phyloP scores from a whole-genome alignment of 1,140 invertebrate species.

The Calliphora vicina region DNA sequence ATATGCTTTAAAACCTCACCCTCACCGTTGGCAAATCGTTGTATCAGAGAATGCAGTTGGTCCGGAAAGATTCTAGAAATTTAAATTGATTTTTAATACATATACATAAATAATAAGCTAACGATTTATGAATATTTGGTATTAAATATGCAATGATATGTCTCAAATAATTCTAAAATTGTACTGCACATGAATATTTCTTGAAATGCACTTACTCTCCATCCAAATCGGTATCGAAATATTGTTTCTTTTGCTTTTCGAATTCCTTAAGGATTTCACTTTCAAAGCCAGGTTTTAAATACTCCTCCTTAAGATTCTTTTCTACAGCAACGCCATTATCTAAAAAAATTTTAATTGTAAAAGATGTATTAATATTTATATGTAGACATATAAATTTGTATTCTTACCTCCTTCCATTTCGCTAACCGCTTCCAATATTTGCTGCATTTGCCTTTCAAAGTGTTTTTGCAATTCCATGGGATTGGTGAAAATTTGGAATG shows the following conservation, averaged over 20 bases:
- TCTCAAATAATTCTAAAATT: too few species aligned
- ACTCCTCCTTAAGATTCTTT: conserved; percentile 55
- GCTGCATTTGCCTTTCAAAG: conserved; percentile 64
- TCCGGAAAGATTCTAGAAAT: conserved; percentile 56
- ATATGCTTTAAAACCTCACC: conserved; percentile 37
- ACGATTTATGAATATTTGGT: too few species aligned
- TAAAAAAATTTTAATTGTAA: too few species aligned
- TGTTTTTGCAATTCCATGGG: conserved; percentile 65
- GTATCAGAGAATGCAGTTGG: conserved; percentile 57
- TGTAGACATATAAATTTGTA: neutral
- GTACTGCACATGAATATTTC: too few species aligned
- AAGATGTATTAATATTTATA: neutral
- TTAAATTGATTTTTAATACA: too few species aligned
- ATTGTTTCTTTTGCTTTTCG: conserved; percentile 46
- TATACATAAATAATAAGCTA: too few species aligned
- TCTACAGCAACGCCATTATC: conserved; percentile 43
- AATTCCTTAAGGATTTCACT: conserved; percentile 55
- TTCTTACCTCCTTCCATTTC: conserved; percentile 51
- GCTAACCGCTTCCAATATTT: conserved; percentile 57
- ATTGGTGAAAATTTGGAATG: conserved; percentile 63
- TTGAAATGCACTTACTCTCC: conserved; percentile 57
- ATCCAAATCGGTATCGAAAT: conserved; percentile 59
- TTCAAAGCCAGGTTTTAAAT: conserved; percentile 59
- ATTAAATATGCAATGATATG: too few species aligned
- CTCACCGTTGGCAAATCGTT: conserved; percentile 47